phyloP scores from a whole-genome alignment of 2,797 vertebrate species.

The Gymnoscopelus braueri region DNA sequence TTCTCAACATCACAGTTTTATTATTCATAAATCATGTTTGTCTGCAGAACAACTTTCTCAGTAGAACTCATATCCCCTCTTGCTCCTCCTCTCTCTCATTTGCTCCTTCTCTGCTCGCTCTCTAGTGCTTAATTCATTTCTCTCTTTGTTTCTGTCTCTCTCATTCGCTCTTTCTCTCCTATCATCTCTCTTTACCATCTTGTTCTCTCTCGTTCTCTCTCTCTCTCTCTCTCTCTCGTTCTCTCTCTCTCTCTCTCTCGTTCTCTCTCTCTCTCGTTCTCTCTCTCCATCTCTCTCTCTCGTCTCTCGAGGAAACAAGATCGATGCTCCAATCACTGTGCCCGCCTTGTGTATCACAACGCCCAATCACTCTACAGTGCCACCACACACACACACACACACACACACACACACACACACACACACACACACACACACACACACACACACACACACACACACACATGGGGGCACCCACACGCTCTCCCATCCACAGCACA shows the following conservation, averaged over 20 bases:
- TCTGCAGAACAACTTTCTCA: too few relatives aligned
- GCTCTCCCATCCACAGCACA: neutral
- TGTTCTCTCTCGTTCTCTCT: conserved; percentile 2
- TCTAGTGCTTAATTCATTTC: too few relatives aligned
- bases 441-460: conserved; percentile 21
- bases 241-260: neutral
- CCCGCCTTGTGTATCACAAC: conserved; percentile 59
- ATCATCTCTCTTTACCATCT: conserved; percentile 6
- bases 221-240: conserved; percentile 6
- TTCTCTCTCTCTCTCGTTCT: neutral
- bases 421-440: conserved; percentile 23
- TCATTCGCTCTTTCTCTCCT: neutral
- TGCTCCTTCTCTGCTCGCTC: neutral
- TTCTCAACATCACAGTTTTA: too few relatives aligned
- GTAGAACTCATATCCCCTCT: too few relatives aligned
- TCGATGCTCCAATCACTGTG: conserved; percentile 61
- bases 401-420: conserved; percentile 12
- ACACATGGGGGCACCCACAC: neutral
- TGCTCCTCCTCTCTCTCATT: neutral
- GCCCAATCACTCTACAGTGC: conserved; percentile 45
- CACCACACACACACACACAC: conserved; percentile 12
- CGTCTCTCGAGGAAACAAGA: conserved; percentile 50
- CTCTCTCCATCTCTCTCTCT: conserved; percentile 18
- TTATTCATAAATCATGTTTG: too few relatives aligned
- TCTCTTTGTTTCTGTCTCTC: too few relatives aligned